These are phyloP conservation scores for Cheirogaleus medius DNA, from an alignment of 2,113 vertebrate genomes.

Conservation along the genomic window DNA sequence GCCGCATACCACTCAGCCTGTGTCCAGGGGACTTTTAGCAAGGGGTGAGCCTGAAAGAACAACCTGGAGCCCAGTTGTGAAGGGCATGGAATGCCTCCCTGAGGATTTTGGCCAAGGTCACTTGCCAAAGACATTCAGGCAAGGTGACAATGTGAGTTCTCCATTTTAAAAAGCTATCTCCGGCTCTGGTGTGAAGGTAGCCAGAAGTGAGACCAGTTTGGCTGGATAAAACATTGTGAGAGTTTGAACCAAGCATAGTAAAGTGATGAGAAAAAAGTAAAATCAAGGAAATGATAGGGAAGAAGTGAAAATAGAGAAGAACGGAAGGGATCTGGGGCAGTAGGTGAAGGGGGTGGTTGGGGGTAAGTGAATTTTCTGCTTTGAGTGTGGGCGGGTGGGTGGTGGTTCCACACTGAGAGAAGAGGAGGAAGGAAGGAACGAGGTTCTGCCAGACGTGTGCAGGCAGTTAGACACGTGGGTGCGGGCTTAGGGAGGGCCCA, in stretches of 20 bases:
- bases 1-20: neutral
- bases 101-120: neutral
- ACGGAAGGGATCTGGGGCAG: neutral
- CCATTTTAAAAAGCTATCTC: neutral
- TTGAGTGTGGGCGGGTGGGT: neutral
- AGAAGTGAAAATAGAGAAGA: neutral
- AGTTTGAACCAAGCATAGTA: neutral
- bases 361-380: neutral
- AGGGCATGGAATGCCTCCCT: neutral
- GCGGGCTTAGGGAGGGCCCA: neutral
- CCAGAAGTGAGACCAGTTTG: neutral
- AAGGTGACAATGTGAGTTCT: neutral
- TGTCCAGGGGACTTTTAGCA: neutral
- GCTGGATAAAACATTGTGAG: neutral
- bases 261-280: neutral
- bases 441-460: accelerated
- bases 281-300: neutral
- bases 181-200: neutral
- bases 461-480: neutral
- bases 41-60: neutral
- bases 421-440: neutral
- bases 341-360: accelerated
- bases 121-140: neutral
- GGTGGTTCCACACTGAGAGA: neutral
- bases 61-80: neutral